phyloP scores from a whole-genome alignment of 2,113 vertebrate genomes.

The Rallus limicola region DNA sequence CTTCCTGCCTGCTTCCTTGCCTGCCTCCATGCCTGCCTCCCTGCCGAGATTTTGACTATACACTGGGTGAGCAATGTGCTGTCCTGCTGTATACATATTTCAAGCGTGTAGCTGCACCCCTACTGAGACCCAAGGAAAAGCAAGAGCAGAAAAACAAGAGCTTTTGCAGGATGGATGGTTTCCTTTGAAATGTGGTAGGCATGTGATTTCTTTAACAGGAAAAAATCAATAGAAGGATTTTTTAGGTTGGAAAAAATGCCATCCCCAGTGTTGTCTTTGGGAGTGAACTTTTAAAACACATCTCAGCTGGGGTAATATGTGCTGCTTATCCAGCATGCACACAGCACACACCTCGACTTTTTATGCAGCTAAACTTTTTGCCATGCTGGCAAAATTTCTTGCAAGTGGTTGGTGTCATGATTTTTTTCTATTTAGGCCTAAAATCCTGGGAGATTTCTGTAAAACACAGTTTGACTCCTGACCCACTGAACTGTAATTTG shows the following conservation, averaged over 20 bases:
- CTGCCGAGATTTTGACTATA: background rate
- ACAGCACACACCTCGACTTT: background rate
- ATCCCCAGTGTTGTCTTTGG: background rate
- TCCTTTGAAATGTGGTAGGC: conserved; percentile 41
- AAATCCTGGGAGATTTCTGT: background rate
- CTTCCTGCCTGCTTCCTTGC: background rate
- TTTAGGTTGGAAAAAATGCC: background rate
- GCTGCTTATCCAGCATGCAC: background rate
- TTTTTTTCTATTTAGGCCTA: conserved; percentile 8
- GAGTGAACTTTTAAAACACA: background rate
- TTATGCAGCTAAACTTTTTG: background rate
- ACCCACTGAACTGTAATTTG: background rate
- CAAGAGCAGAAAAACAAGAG: conserved; percentile 7
- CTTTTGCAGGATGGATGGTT: background rate
- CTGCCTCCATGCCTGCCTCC: background rate
- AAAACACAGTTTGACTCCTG: background rate
- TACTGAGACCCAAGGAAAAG: conserved; percentile 17
- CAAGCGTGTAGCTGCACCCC: conserved; percentile 6
- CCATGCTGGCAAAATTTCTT: background rate
- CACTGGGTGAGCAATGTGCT: background rate
- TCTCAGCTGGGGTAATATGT: background rate
- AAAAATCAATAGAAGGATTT: conserved; percentile 8
- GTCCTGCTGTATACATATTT: background rate
- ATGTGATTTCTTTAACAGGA: conserved; percentile 14
- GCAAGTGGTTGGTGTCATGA: background rate